Conservation (phyloP, 2,888 invertebrate species). For the Chrysolina oricalcia region DNA sequence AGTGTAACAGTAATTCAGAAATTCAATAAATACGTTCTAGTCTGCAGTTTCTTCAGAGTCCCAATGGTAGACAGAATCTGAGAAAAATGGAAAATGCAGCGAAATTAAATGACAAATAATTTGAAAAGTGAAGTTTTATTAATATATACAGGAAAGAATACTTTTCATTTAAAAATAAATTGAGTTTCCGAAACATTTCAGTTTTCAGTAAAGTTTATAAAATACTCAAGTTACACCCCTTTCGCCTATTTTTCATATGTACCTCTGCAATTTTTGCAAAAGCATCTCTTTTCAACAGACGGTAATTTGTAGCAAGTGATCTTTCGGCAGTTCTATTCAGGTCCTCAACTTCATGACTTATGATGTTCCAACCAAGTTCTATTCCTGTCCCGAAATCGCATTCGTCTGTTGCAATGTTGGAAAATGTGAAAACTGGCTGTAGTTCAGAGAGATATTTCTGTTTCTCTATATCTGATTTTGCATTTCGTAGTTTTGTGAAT, state of each 20-base stretch:
- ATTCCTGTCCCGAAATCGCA: slow-evolving; percentile 95
- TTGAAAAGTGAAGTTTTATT: too few species aligned
- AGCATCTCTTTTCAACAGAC: slow-evolving; percentile 80
- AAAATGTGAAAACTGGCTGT: slow-evolving; percentile 85
- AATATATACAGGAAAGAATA: not conserved
- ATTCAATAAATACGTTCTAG: too few species aligned
- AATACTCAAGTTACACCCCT: slow-evolving; percentile 74
- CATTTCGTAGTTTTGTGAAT: slow-evolving; percentile 78
- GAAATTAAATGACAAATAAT: too few species aligned
- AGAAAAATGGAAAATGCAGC: too few species aligned
- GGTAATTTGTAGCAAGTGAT: slow-evolving; percentile 84
- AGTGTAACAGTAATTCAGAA: too few species aligned
- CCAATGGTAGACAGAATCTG: too few species aligned
- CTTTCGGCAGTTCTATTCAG: slow-evolving; percentile 80
- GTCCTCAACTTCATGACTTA: slow-evolving; percentile 82
- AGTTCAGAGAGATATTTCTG: slow-evolving; percentile 79
- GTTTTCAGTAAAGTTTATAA: slow-evolving; percentile 41
- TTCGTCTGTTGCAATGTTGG: slow-evolving; percentile 94
- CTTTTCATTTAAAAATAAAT: too few species aligned
- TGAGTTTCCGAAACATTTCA: not conserved
- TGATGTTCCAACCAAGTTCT: slow-evolving; percentile 90
- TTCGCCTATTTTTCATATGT: slow-evolving; percentile 83
- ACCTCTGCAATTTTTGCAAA: slow-evolving; percentile 84
- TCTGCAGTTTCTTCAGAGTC: too few species aligned
- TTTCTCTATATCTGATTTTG: slow-evolving; percentile 75